Evolutionary conservation across 2,888 invertebrate genomes (phyloP).

Genomic region (Euplagia quadripunctaria): DNA sequence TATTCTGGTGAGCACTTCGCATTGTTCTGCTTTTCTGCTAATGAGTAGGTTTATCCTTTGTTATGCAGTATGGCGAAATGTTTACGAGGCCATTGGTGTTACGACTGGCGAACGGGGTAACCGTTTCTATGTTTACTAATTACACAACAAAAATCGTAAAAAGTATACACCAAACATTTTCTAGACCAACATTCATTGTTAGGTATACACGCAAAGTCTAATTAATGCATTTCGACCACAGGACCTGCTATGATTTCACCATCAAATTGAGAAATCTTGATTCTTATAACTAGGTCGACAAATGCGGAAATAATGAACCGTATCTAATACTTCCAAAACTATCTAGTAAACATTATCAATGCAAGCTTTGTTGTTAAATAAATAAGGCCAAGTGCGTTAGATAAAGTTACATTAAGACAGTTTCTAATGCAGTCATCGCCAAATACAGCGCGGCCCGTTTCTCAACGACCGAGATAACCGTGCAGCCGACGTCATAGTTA

Average conservation of each 20-base stretch:
- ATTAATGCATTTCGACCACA: background rate
- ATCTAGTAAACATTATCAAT: slow-evolving; percentile 57
- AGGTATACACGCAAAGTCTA: too few species aligned
- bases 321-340: slow-evolving; percentile 39
- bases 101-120: too few species aligned
- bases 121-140: too few species aligned
- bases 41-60: too few species aligned
- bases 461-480: slow-evolving; percentile 70
- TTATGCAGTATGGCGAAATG: too few species aligned
- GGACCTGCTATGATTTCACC: background rate
- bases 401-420: slow-evolving; percentile 69
- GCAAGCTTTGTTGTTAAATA: slow-evolving; percentile 62
- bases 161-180: too few species aligned
- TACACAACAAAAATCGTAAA: too few species aligned
- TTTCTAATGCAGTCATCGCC: slow-evolving; percentile 77
- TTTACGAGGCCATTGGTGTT: too few species aligned
- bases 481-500: slow-evolving; percentile 77
- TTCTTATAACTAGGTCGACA: background rate
- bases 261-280: background rate
- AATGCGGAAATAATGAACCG: slow-evolving; percentile 22
- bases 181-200: too few species aligned
- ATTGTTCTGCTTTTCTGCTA: too few species aligned
- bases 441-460: slow-evolving; percentile 73
- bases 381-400: slow-evolving; percentile 68
- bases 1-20: too few species aligned